Evolutionary conservation across 2,797 vertebrate genomes (phyloP).

Genomic region (Sebastes hubbsi): DNA sequence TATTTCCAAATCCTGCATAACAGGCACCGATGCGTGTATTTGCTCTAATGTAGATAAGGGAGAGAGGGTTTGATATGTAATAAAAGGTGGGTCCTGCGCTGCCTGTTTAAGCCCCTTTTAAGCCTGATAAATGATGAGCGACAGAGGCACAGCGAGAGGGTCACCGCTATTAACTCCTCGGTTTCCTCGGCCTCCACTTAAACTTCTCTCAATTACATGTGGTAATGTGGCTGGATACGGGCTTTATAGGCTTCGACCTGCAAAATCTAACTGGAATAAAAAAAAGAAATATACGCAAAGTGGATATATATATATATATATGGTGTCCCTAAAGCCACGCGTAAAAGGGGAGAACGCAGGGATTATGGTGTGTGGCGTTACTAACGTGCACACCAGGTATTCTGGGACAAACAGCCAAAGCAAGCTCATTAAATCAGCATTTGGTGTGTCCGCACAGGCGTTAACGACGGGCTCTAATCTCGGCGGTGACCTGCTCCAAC

Average conservation of each 20-base stretch:
- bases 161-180: conserved; percentile 85
- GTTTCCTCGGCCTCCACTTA: conserved; percentile 79
- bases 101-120: conserved; percentile 85
- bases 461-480: conserved; percentile 77
- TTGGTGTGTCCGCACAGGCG: conserved; percentile 72
- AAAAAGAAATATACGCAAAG: conserved; percentile 36
- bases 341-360: conserved; percentile 36
- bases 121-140: conserved; percentile 86
- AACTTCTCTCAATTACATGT: conserved; percentile 84
- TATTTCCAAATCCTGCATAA: conserved; percentile 81
- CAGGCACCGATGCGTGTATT: conserved; percentile 78
- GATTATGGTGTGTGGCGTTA: conserved; percentile 62
- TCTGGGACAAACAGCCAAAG: conserved; percentile 74
- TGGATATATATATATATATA: not conserved
- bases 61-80: conserved; percentile 79
- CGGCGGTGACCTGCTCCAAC: conserved; percentile 64
- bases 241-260: conserved; percentile 60
- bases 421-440: conserved; percentile 79
- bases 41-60: conserved; percentile 80
- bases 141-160: conserved; percentile 83
- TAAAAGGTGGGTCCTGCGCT: conserved; percentile 79
- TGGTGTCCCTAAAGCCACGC: conserved; percentile 46
- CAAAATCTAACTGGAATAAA: conserved; percentile 34
- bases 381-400: conserved; percentile 73
- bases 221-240: conserved; percentile 75